Evolutionary conservation across 2,888 invertebrate genomes (phyloP).

Genomic region (Hydropsyche betteni): DNA sequence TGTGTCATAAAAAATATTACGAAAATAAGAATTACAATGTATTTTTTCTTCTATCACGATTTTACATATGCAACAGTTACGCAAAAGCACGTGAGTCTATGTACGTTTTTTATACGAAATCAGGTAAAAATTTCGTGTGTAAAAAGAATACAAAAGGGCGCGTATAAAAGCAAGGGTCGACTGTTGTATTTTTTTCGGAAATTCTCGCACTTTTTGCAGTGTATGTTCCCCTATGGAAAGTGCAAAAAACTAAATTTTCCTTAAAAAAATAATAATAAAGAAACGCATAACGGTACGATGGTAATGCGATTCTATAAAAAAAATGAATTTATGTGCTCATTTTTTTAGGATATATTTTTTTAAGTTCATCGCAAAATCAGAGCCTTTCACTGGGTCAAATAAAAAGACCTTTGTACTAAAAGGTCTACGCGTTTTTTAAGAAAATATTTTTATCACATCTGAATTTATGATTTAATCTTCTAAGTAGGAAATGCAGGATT

Average conservation of each 20-base stretch:
- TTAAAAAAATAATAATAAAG: conserved; percentile 20
- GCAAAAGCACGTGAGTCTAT: conserved; percentile 3
- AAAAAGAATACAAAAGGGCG: conserved; percentile 15
- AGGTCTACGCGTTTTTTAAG: background rate
- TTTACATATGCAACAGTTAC: conserved; percentile 23
- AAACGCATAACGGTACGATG: conserved; percentile 23
- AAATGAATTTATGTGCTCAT: conserved; percentile 17
- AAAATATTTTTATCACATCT: conserved; percentile 12
- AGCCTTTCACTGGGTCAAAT: conserved; percentile 18
- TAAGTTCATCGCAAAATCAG: background rate
- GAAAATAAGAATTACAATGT: background rate
- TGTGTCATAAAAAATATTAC: background rate
- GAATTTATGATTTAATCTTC: conserved; percentile 18
- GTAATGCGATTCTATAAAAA: conserved; percentile 12
- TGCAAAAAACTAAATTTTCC: background rate
- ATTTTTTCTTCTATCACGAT: background rate
- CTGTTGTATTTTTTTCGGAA: conserved; percentile 1
- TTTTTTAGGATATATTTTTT: background rate
- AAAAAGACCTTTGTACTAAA: background rate
- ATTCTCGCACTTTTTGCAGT: conserved; percentile 31
- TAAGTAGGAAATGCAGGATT: too few relatives aligned
- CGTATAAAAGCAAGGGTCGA: conserved; percentile 22
- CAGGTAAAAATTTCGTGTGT: conserved; percentile 8
- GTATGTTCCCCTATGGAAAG: background rate
- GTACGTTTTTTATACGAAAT: background rate